Base-by-base conservation (phyloP, 2,797 vertebrate species). In the Labeo calbasu region DNA sequence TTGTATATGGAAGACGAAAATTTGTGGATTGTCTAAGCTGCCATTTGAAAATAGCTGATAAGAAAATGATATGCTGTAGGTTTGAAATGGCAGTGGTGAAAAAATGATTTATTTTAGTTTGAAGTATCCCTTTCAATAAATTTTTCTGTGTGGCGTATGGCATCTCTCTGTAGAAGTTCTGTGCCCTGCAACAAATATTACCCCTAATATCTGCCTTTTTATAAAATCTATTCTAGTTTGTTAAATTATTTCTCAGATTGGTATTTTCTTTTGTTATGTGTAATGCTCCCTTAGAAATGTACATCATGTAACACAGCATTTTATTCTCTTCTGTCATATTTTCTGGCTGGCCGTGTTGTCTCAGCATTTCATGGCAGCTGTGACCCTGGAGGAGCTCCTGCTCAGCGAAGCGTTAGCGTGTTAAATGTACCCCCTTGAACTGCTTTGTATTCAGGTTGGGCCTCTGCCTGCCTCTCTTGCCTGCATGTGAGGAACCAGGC, bases 301-400 rank as follows among this genome's bases (percentile, higher is more conserved):
- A 43, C 40, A 68, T 51, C 40, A 65, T 68, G 75, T 66, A 57
- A 28, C 75, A 61, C 32, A 61, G 46, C 4, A 46, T 32, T 81
- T 79, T 83, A 46, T 69, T 65, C 50, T 61, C n/a, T 14, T 48
- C 57, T 70, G 79, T 77, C 69, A 59, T 77, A 77, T 89, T 80
- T 85, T 86, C 65, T 79, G 59, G 72, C 76, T 57, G 51, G 73
- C 80, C 13, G 55, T 51, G 72, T 78, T 40, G 68, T 86, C 51
- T 81, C 59, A 85, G 83, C 71, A 46, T 59, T 86, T 72, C 43
- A 32, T 83, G 63, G 65, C 83, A 59, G 87, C 57, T 59, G 73
- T 75, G 77, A 81, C 82, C 80, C 82, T 79, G 69, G 81, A 85
- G 86, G 59, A 86, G 59, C 76, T 84, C 50, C 23, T 82, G 84